phyloP scores from a whole-genome alignment of 2,113 vertebrate species.

The Ancistrus triradiatus region DNA sequence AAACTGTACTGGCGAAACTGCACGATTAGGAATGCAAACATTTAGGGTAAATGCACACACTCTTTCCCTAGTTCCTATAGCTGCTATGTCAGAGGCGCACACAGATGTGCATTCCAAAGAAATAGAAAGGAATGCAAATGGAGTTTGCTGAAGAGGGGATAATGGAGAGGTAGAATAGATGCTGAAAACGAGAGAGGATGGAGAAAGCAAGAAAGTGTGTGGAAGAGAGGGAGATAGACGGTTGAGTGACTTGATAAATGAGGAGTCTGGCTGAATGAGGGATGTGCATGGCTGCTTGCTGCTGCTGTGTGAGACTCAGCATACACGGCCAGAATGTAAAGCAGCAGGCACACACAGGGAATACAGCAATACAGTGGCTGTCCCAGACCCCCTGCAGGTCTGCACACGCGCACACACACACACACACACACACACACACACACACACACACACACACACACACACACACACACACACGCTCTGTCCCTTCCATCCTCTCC shows the following conservation, averaged over 20 bases:
- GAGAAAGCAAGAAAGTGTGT: slow-evolving; percentile 3
- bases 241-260: slow-evolving; percentile 44
- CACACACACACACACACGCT: not conserved
- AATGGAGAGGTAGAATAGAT: slow-evolving; percentile 1
- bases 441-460: slow-evolving; percentile 12
- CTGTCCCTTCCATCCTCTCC: not conserved
- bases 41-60: not conserved
- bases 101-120: slow-evolving; percentile 6
- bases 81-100: not conserved
- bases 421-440: not conserved
- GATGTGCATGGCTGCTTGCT: slow-evolving; percentile 50
- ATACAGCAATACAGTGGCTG: slow-evolving; percentile 49
- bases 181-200: not conserved
- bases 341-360: slow-evolving; percentile 50
- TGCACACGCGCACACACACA: slow-evolving; percentile 7
- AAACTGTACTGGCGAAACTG: slow-evolving; percentile 11
- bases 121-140: slow-evolving; percentile 1
- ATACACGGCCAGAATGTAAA: slow-evolving; percentile 71
- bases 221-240: slow-evolving; percentile 35
- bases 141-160: not conserved
- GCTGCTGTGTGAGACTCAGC: slow-evolving; percentile 60
- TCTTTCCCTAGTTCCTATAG: not conserved
- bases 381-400: slow-evolving; percentile 52
- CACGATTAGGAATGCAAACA: slow-evolving; percentile 23
- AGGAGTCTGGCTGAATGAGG: slow-evolving; percentile 45